phyloP scores from a whole-genome alignment of 2,797 vertebrate species.

The Oophaga sylvatica region DNA sequence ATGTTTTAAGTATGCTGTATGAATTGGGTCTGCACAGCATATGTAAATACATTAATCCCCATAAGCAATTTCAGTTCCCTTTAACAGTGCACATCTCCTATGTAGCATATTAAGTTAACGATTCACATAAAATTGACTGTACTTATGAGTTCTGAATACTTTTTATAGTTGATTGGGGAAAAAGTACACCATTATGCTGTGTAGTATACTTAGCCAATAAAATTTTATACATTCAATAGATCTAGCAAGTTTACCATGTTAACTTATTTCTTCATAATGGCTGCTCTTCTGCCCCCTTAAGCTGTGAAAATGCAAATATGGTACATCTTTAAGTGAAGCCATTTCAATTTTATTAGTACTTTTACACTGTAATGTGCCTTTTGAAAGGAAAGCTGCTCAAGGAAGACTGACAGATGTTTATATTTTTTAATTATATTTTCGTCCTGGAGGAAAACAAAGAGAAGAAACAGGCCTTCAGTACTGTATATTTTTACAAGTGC shows the following conservation, averaged over 20 bases:
- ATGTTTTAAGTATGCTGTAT: conserved; percentile 64
- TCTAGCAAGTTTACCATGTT: conserved; percentile 51
- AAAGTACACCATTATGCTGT: conserved; percentile 66
- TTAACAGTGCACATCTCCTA: conserved; percentile 72
- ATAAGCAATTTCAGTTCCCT: conserved; percentile 66
- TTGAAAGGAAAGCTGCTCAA: conserved; percentile 24
- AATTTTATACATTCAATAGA: conserved; percentile 62
- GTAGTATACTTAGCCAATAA: conserved; percentile 65
- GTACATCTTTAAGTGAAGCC: conserved; percentile 51
- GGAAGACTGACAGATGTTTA: conserved; percentile 52
- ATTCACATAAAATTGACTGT: conserved; percentile 74
- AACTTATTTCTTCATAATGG: conserved; percentile 49
- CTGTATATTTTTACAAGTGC: conserved; percentile 32
- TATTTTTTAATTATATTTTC: conserved; percentile 47
- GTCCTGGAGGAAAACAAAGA: conserved; percentile 21
- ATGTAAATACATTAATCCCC: conserved; percentile 75
- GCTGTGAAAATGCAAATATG: conserved; percentile 49
- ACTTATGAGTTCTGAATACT: conserved; percentile 70
- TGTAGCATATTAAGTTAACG: conserved; percentile 78
- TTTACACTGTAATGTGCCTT: conserved; percentile 45
- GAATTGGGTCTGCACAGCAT: conserved; percentile 70
- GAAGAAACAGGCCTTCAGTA: conserved; percentile 7
- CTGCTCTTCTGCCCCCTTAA: conserved; percentile 44
- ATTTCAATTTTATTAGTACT: conserved; percentile 49
- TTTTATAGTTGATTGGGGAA: conserved; percentile 67